phyloP scores from a whole-genome alignment of 2,797 vertebrate species.

The Acipenser oxyrinchus region DNA sequence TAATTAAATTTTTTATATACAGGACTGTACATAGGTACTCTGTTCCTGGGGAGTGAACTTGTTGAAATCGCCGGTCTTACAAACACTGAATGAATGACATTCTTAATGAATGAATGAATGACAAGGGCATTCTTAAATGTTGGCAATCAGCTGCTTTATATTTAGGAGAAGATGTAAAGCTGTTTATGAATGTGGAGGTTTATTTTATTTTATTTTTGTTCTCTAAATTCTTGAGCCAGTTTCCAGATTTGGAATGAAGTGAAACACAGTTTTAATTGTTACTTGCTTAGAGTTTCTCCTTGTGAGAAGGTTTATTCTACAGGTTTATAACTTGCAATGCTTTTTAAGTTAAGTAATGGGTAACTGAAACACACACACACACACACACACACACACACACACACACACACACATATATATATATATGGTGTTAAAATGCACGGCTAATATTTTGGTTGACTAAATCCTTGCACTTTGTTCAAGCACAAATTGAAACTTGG shows the following conservation, averaged over 20 bases:
- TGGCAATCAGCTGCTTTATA: conserved; percentile 3
- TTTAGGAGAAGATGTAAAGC: too few relatives aligned
- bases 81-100: neutral
- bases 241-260: conserved; percentile 5
- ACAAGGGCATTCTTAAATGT: conserved; percentile 6
- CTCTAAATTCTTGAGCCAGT: conserved; percentile 20
- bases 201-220: too few relatives aligned
- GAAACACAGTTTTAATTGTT: neutral
- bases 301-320: conserved; percentile 14
- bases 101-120: neutral
- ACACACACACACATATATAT: neutral
- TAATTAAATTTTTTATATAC: too few relatives aligned
- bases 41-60: too few relatives aligned
- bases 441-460: neutral
- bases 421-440: neutral
- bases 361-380: neutral
- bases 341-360: neutral
- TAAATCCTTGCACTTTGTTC: neutral
- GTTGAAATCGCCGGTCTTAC: neutral
- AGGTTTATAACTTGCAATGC: neutral
- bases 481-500: too few relatives aligned
- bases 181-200: too few relatives aligned
- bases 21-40: too few relatives aligned
- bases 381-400: too few relatives aligned
- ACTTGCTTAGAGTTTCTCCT: conserved; percentile 5